Evolutionary conservation across 2,113 vertebrate genomes (phyloP).

Genomic region (Proteles cristata): DNA sequence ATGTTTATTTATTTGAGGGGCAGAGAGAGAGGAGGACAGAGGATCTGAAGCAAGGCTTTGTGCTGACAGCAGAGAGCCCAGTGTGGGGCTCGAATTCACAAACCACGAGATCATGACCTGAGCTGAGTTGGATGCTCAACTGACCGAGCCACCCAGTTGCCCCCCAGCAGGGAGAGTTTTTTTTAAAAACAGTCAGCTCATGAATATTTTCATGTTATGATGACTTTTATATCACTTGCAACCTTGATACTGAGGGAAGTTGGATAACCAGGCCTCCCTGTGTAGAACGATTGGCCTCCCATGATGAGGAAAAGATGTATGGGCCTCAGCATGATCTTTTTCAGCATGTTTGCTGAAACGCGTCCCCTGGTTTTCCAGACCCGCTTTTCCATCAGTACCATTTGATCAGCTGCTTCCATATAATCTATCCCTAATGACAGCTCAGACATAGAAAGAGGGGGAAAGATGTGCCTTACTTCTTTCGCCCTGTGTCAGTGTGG

Average conservation of each 20-base stretch:
- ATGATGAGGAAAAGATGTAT: background rate
- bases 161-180: background rate
- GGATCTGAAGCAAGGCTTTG: too few species aligned
- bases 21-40: too few species aligned
- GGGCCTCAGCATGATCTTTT: background rate
- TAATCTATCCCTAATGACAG: constrained; percentile 1
- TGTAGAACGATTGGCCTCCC: background rate
- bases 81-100: too few species aligned
- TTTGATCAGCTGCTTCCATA: constrained; percentile 3
- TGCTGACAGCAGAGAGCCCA: too few species aligned
- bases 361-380: background rate
- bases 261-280: background rate
- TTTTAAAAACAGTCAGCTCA: background rate
- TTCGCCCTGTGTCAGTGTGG: background rate
- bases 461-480: background rate
- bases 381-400: background rate
- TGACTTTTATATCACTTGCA: background rate
- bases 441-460: background rate
- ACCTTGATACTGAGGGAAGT: constrained; percentile 13
- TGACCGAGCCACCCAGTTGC: too few species aligned
- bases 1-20: too few species aligned
- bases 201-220: constrained; percentile 43
- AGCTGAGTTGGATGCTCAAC: too few species aligned
- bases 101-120: too few species aligned
- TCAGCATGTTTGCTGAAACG: background rate